Conservation (phyloP, 2,797 vertebrate species). For the Aplochiton taeniatus region DNA sequence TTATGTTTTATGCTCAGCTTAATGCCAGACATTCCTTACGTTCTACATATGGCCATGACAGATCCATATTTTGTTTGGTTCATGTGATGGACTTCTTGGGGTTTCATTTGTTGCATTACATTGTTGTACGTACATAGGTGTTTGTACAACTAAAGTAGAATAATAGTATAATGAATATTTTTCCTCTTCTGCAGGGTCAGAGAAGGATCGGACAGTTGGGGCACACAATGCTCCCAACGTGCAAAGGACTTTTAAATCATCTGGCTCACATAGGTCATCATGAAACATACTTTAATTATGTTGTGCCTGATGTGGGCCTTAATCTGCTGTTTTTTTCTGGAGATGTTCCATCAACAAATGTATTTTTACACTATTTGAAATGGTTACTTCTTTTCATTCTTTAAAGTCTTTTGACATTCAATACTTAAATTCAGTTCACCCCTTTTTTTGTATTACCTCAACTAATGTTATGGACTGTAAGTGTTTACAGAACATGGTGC, state of each 20-base stretch:
- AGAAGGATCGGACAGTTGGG: conserved; percentile 37
- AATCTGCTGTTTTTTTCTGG: conserved; percentile 36
- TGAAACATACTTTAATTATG: conserved; percentile 39
- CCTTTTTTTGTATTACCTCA: conserved; percentile 53
- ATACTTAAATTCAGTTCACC: conserved; percentile 13
- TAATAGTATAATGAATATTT: too few species aligned
- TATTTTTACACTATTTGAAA: conserved; percentile 29
- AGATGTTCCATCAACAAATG: conserved; percentile 26
- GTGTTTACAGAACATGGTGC: conserved; percentile 47
- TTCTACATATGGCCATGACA: too few species aligned
- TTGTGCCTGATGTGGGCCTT: conserved; percentile 36
- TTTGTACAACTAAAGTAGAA: too few species aligned
- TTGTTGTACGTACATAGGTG: too few species aligned
- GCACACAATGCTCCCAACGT: conserved; percentile 28
- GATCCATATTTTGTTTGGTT: too few species aligned
- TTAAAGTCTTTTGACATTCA: conserved; percentile 52
- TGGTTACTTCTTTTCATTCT: conserved; percentile 16
- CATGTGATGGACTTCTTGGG: too few species aligned
- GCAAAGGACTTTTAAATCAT: conserved; percentile 31
- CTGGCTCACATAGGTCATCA: conserved; percentile 19
- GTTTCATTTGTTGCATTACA: too few species aligned
- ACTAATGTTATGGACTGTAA: conserved; percentile 38
- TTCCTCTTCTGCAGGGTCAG: conserved; percentile 42
- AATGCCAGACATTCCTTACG: too few species aligned
- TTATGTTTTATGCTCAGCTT: too few species aligned